Conservation (phyloP, 2,113 vertebrate species). For the Nyctibius bracteatus region DNA sequence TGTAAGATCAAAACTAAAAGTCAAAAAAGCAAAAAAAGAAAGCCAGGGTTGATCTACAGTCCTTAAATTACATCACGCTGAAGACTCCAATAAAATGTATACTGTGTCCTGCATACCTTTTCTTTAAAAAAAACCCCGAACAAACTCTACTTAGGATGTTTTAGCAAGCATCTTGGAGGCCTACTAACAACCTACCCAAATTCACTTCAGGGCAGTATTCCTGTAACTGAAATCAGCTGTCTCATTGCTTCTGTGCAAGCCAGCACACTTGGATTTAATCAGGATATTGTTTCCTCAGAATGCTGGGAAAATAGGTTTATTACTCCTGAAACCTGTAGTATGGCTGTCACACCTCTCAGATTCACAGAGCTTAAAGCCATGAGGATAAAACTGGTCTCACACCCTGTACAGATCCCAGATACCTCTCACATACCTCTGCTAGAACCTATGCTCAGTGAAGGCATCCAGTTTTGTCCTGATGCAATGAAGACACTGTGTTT, state of each 20-base stretch:
- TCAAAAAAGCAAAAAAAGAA: too few species aligned
- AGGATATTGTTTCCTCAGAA: background rate
- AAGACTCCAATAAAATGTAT: background rate
- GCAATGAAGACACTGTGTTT: background rate
- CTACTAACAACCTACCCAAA: background rate
- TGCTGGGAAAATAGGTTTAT: background rate
- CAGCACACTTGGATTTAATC: background rate
- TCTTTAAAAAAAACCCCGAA: background rate
- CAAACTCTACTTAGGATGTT: background rate
- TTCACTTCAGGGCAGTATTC: background rate
- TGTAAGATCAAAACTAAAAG: background rate
- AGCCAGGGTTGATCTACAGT: background rate
- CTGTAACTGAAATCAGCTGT: background rate
- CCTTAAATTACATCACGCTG: background rate
- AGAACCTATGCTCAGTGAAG: background rate
- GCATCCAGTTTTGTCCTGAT: background rate
- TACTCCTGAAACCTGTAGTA: background rate
- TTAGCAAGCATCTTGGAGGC: background rate
- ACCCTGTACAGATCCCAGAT: background rate
- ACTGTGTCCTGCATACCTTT: background rate
- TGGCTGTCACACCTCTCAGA: background rate
- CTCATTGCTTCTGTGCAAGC: background rate
- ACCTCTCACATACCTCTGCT: background rate
- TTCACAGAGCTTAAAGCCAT: background rate
- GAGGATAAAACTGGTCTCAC: background rate